phyloP scores from a whole-genome alignment of 2,888 invertebrate genomes.

The Pristionchus exspectatus region DNA sequence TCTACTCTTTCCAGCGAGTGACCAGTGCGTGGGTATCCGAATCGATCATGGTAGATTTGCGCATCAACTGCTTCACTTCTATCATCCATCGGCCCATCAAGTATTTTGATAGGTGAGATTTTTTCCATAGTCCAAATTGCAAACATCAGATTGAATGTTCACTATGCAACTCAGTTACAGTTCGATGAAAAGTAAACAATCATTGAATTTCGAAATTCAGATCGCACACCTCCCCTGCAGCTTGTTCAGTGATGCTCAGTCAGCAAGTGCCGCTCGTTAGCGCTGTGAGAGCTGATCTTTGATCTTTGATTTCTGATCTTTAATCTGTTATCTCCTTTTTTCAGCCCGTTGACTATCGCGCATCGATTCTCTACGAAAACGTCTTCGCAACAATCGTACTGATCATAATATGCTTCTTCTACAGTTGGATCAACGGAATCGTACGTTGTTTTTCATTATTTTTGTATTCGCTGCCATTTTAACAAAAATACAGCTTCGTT shows the following conservation, averaged over 20 bases:
- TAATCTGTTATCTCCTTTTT: not conserved
- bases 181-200: too few relatives aligned
- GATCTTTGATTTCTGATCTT: too few relatives aligned
- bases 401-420: conserved; percentile 23
- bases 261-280: conserved; percentile 29
- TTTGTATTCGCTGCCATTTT: too few relatives aligned
- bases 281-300: conserved; percentile 10
- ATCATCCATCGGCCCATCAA: conserved; percentile 37
- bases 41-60: not conserved
- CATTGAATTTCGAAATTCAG: not conserved
- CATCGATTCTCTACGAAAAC: conserved; percentile 36
- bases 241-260: conserved; percentile 40
- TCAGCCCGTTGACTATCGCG: conserved; percentile 50
- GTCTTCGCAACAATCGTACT: not conserved
- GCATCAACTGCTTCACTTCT: conserved; percentile 19
- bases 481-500: too few relatives aligned
- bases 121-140: too few relatives aligned
- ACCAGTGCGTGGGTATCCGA: conserved; percentile 34
- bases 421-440: conserved; percentile 41
- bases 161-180: too few relatives aligned
- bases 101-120: conserved; percentile 25
- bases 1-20: conserved; percentile 13
- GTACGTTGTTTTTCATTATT: not conserved
- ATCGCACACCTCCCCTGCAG: conserved; percentile 25
- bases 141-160: too few relatives aligned